Percentiles rank a stretch among this genome's conserved stretches.
Evolutionary conservation across 2,113 vertebrate species (phyloP).

Genomic region (Lycaon pictus): DNA sequence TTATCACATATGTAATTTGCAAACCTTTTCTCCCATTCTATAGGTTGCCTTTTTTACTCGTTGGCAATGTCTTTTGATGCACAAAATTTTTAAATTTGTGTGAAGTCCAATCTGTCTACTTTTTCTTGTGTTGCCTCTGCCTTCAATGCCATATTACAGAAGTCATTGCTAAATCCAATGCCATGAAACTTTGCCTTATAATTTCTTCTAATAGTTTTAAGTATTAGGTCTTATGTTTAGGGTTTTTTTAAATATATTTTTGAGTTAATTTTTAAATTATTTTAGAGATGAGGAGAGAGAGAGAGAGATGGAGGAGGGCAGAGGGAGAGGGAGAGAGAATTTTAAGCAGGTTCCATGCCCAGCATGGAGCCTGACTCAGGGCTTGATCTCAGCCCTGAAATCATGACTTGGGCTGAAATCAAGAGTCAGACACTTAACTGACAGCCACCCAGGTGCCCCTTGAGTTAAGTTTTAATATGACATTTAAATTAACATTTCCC

Average conservation of each 20-base stretch:
- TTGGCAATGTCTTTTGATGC: neutral
- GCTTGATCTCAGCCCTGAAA: neutral
- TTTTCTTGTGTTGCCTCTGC: neutral
- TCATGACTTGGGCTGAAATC: neutral
- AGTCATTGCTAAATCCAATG: neutral
- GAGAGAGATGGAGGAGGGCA: neutral
- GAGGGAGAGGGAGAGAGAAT: neutral
- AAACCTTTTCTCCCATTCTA: neutral
- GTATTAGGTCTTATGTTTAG: neutral
- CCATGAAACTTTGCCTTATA: neutral
- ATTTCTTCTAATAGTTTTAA: neutral
- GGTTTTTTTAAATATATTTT: neutral
- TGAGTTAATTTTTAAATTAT: neutral
- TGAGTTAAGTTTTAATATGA: neutral
- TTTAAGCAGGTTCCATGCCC: neutral
- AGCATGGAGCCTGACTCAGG: neutral
- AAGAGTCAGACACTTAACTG: neutral
- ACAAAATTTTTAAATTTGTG: neutral
- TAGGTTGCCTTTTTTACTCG: neutral
- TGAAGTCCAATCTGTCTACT: neutral
- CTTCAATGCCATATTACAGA: neutral
- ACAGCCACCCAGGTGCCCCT: neutral
- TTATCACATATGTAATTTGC: neutral
- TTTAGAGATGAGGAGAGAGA: neutral
- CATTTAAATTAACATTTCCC: neutral